phyloP scores from a whole-genome alignment of 2,797 vertebrate genomes.

The Merluccius polli region DNA sequence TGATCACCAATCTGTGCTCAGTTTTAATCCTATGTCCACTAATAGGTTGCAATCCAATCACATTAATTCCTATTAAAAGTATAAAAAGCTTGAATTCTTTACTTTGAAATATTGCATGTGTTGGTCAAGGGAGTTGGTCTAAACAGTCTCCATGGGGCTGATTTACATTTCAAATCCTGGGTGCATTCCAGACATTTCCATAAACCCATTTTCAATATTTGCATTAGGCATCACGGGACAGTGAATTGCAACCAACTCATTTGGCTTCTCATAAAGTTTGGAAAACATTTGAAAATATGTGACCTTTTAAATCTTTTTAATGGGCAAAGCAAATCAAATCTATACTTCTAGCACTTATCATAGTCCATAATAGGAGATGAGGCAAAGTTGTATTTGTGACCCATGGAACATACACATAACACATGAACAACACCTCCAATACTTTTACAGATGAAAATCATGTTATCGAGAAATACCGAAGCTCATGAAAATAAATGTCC shows the following conservation, averaged over 20 bases:
- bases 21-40: slow-evolving; percentile 19
- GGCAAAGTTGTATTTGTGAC: background rate
- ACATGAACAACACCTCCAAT: background rate
- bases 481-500: slow-evolving; percentile 11
- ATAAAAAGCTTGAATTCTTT: slow-evolving; percentile 27
- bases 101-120: slow-evolving; percentile 26
- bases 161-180: slow-evolving; percentile 80
- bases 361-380: background rate
- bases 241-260: slow-evolving; percentile 23
- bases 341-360: background rate
- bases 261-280: slow-evolving; percentile 7
- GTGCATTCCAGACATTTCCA: slow-evolving; percentile 78
- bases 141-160: slow-evolving; percentile 59
- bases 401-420: background rate
- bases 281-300: background rate
- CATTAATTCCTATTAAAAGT: slow-evolving; percentile 4
- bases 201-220: slow-evolving; percentile 80
- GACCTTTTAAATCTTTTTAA: background rate
- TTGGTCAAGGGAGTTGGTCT: slow-evolving; percentile 41
- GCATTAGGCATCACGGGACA: slow-evolving; percentile 63
- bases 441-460: background rate
- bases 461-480: slow-evolving; percentile 8
- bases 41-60: slow-evolving; percentile 10
- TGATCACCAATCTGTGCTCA: background rate
- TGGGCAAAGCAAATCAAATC: background rate